These are phyloP conservation scores for Oryzias melastigma DNA, from an alignment of 2,113 vertebrate genomes.

Conservation along the genomic window DNA sequence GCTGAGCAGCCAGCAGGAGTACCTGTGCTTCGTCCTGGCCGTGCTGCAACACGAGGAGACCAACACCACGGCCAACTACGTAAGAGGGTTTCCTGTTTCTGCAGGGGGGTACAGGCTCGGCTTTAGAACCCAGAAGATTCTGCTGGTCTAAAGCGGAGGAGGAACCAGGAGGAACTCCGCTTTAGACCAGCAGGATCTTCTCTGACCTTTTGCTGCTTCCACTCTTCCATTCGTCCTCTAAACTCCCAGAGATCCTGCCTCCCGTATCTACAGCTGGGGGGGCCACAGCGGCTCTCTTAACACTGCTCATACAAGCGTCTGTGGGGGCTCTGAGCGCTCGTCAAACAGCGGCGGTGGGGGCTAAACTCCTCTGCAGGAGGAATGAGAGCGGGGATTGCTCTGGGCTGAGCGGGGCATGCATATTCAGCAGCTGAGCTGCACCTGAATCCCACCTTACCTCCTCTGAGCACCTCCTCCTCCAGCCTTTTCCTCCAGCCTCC, in stretches of 20 bases:
- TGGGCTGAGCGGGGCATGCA: constrained; percentile 60
- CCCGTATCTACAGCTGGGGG: constrained; percentile 22
- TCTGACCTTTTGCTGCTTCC: too few species aligned
- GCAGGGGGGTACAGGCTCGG: too few species aligned
- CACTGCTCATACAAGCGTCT: constrained; percentile 45
- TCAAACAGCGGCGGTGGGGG: constrained; percentile 48
- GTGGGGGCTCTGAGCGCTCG: constrained; percentile 26
- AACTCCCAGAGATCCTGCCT: constrained; percentile 35
- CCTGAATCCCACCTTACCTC: constrained; percentile 31
- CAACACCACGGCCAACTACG: constrained; percentile 61
- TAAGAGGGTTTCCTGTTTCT: constrained; percentile 35
- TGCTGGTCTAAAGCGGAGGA: too few species aligned
- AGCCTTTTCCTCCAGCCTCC: too few species aligned
- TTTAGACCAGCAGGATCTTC: too few species aligned
- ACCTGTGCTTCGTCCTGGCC: constrained; percentile 92
- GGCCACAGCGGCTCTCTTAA: constrained; percentile 38
- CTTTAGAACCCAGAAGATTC: too few species aligned
- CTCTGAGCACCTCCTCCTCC: constrained; percentile 11
- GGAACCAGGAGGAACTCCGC: too few species aligned
- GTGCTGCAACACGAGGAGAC: constrained; percentile 82
- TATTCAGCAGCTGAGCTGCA: constrained; percentile 62
- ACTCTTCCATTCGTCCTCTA: too few species aligned
- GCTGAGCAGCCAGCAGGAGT: constrained; percentile 84
- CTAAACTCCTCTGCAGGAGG: constrained; percentile 55
- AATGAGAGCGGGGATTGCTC: constrained; percentile 54